These are phyloP conservation scores for Chaetophractus vellerosus DNA, from an alignment of 2,797 vertebrate species.

Conservation along the genomic window DNA sequence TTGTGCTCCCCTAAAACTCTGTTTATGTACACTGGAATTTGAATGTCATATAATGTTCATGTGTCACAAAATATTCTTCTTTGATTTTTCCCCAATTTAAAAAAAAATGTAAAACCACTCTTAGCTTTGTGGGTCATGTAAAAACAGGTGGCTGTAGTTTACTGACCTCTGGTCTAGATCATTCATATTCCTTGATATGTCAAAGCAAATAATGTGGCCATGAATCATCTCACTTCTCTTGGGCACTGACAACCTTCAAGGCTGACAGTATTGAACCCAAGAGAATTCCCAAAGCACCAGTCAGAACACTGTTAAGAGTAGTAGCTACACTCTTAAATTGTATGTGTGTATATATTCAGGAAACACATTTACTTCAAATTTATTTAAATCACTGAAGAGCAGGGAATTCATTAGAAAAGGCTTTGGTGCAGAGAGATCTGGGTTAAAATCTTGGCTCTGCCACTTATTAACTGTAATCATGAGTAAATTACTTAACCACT, in stretches of 20 bases:
- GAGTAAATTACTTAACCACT: not conserved
- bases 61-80: not conserved
- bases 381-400: conserved; percentile 57
- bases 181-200: conserved; percentile 37
- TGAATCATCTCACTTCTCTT: not conserved
- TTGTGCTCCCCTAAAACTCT: not conserved
- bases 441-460: conserved; percentile 40
- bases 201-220: not conserved
- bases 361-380: conserved; percentile 58
- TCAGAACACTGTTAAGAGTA: not conserved
- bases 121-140: not conserved
- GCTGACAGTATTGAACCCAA: not conserved
- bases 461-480: conserved; percentile 55
- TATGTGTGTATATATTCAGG: not conserved
- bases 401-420: conserved; percentile 46
- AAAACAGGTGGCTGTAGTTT: not conserved
- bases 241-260: not conserved
- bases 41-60: conserved; percentile 59
- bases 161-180: not conserved
- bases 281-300: not conserved
- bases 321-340: not conserved
- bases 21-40: not conserved
- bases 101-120: conserved; percentile 37
- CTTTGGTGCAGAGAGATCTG: conserved; percentile 6
- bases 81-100: not conserved